These are phyloP conservation scores for Mellivora capensis DNA, from an alignment of 2,113 vertebrate genomes.

Conservation along the genomic window DNA sequence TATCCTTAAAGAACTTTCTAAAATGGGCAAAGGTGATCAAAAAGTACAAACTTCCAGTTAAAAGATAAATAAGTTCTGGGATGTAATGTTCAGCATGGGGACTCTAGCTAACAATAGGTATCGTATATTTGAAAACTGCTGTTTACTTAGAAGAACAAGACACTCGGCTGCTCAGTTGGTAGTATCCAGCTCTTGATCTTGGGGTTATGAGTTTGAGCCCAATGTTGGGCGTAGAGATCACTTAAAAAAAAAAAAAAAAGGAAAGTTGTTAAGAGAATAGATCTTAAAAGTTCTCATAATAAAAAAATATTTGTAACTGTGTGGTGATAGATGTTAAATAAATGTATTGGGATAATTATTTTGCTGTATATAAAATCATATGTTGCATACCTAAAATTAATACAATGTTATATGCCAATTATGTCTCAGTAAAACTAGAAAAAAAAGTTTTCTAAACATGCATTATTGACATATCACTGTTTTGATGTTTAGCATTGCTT, in stretches of 20 bases:
- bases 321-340: neutral
- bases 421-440: neutral
- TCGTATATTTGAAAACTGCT: neutral
- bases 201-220: neutral
- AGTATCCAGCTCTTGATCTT: neutral
- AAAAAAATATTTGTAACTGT: neutral
- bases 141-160: neutral
- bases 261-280: neutral
- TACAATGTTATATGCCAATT: neutral
- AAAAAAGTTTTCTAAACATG: neutral
- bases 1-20: neutral
- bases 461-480: neutral
- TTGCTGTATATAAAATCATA: neutral
- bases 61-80: neutral
- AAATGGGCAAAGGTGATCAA: neutral
- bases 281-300: neutral
- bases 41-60: neutral
- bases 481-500: conserved; percentile 10
- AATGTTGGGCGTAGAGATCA: neutral
- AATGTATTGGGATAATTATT: neutral
- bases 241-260: neutral
- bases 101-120: neutral
- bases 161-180: neutral
- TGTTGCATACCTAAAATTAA: neutral
- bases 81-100: neutral